These are phyloP conservation scores for Oceanodroma leucorhoa DNA, from an alignment of 2,797 vertebrate species.

Conservation along the genomic window DNA sequence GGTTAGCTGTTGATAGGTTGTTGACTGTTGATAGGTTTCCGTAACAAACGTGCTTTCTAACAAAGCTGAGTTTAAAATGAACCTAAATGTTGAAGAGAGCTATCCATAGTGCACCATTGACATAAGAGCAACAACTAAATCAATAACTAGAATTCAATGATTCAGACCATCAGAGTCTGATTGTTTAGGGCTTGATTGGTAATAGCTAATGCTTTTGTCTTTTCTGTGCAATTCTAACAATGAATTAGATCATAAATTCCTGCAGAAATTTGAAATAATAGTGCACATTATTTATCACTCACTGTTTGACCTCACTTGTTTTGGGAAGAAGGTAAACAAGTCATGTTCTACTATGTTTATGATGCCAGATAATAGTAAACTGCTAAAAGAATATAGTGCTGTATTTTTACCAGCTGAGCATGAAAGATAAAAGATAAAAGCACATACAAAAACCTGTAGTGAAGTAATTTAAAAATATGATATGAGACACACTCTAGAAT, in stretches of 20 bases:
- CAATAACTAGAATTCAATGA: neutral
- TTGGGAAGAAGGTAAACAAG: slow-evolving; percentile 5
- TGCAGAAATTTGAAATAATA: neutral
- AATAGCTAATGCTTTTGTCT: neutral
- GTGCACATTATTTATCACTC: neutral
- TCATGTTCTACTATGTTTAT: neutral
- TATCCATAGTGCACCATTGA: neutral
- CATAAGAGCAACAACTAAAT: neutral
- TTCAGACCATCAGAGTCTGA: neutral
- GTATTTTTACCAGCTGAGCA: neutral
- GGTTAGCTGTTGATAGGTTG: too few relatives aligned
- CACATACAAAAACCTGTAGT: neutral
- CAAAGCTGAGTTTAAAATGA: neutral
- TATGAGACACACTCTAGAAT: neutral
- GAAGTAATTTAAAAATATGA: neutral
- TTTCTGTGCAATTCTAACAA: neutral
- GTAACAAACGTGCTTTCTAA: neutral
- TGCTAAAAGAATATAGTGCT: neutral
- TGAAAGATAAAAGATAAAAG: neutral
- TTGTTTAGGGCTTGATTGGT: neutral
- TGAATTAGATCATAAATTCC: neutral
- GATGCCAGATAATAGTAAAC: neutral
- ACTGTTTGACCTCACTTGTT: slow-evolving; percentile 1
- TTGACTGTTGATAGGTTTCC: neutral
- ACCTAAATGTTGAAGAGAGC: neutral